Evolutionary conservation across 2,113 vertebrate species (phyloP).

Genomic region (Nerophis ophidion): DNA sequence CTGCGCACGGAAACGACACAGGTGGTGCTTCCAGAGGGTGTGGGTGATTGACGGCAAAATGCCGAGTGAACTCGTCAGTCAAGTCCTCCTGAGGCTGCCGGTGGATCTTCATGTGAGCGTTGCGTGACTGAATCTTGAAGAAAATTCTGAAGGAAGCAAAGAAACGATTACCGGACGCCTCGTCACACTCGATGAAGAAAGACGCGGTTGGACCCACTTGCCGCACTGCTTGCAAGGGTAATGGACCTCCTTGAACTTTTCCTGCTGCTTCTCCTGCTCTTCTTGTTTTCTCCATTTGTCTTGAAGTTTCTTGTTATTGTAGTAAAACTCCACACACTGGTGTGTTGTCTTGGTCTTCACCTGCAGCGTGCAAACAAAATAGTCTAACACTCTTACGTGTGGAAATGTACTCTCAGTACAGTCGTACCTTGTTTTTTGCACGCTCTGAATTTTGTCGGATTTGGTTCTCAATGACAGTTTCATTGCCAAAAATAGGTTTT

Average conservation of each 20-base stretch:
- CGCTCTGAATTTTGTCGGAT: too few species aligned
- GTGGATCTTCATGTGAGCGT: slow-evolving; percentile 82
- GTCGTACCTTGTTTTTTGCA: too few species aligned
- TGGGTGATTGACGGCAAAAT: slow-evolving; percentile 8
- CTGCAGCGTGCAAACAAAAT: slow-evolving; percentile 43
- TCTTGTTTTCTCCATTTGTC: slow-evolving; percentile 65
- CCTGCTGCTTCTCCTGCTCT: slow-evolving; percentile 40
- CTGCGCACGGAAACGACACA: slow-evolving; percentile 32
- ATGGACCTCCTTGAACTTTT: slow-evolving; percentile 1
- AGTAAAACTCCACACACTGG: slow-evolving; percentile 78
- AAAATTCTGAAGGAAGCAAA: slow-evolving; percentile 65
- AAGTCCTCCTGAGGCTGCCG: slow-evolving; percentile 72
- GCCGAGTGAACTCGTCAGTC: slow-evolving; percentile 55
- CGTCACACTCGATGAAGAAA: slow-evolving; percentile 8
- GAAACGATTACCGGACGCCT: slow-evolving; percentile 12
- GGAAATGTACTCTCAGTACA: too few species aligned
- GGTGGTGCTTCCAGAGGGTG: slow-evolving; percentile 14
- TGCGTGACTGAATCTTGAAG: slow-evolving; percentile 78
- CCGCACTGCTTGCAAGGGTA: slow-evolving; percentile 80
- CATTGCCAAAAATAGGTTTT: too few species aligned
- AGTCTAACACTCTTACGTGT: neutral
- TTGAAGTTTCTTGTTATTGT: slow-evolving; percentile 64
- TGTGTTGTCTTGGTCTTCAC: slow-evolving; percentile 63
- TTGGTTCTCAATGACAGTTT: too few species aligned
- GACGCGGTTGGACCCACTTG: slow-evolving; percentile 67